These are phyloP conservation scores for Phyllopteryx taeniolatus DNA, from an alignment of 2,113 vertebrate species.

Conservation along the genomic window DNA sequence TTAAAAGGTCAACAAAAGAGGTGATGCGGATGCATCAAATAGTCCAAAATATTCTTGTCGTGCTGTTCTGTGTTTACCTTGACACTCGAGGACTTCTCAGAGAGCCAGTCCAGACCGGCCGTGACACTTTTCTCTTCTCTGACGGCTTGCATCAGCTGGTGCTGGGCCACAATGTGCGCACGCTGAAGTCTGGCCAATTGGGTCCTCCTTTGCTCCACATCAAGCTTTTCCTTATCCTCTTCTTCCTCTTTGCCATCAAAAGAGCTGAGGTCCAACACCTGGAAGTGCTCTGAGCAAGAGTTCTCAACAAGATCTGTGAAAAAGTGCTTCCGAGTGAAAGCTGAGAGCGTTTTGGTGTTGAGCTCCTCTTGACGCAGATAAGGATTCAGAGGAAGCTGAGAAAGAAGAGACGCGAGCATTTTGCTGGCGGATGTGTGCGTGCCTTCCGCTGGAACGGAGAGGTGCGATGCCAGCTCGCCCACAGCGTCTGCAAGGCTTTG, in stretches of 20 bases:
- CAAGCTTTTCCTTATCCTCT: conserved; percentile 40
- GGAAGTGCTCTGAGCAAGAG: conserved; percentile 74
- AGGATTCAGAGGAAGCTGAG: conserved; percentile 77
- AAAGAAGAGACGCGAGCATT: conserved; percentile 69
- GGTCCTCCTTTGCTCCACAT: conserved; percentile 57
- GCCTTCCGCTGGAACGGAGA: conserved; percentile 50
- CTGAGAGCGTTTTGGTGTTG: conserved; percentile 77
- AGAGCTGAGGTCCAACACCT: conserved; percentile 71
- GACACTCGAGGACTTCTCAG: conserved; percentile 70
- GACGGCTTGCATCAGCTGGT: conserved; percentile 77
- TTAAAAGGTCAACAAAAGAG: neutral
- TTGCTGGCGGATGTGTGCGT: conserved; percentile 11
- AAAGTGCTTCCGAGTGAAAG: conserved; percentile 75
- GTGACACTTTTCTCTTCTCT: conserved; percentile 74
- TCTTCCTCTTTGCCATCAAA: conserved; percentile 42
- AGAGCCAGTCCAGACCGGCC: conserved; percentile 74
- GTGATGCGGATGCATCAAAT: neutral
- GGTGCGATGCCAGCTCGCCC: conserved; percentile 69
- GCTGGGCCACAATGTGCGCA: conserved; percentile 77
- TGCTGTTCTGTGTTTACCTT: conserved; percentile 49
- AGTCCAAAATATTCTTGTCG: neutral
- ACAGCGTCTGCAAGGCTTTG: conserved; percentile 68
- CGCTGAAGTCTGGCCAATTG: conserved; percentile 82
- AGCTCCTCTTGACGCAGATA: conserved; percentile 83
- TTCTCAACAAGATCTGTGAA: conserved; percentile 75